Evolutionary conservation across 2,113 vertebrate genomes (phyloP), one percentile per base, ranked within the genome.

Genomic region (Struthidea cinerea): DNA sequence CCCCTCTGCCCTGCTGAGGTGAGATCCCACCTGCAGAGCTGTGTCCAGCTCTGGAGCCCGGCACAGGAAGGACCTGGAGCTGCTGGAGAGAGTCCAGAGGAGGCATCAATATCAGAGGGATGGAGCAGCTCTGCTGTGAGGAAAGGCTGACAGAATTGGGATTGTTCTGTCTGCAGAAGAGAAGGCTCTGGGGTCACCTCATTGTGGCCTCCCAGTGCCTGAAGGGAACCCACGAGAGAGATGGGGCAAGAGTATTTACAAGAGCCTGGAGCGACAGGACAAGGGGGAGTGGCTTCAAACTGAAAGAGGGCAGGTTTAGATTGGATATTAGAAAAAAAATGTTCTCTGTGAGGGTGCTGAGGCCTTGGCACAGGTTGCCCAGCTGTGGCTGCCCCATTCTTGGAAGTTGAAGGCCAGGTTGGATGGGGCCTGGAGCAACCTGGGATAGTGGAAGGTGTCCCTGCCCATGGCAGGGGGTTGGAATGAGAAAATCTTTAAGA

Each of bases 391-490:
- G 41, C 14, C 4, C 2, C 30, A 47, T 55, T 21, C 30, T 18
- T 76, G 63, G 47, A 6, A 76, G 8, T 32, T 7, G 30, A 32
- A 60, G 47, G n/a, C 0, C 30, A 37, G 21, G 17, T 0, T 47
- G 53, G 24, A 22, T 0, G 0, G 24, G 30, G 6, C n/a, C 53
- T 39, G 39, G 46, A 46, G 30, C 3, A 60, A 0, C 7, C 11
- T 55, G 46, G 28, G 26, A 0, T 5, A 6, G 14, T 32, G 33
- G 41, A 41, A 61, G 41, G 8, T 47, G n/a, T 53, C 47, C n/a
- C n/a, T 82, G 61, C 13, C 52, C 46, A 19, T 32, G 49, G 49
- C 49, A 14, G 49, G 7, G 49, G 23, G 4, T 24, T 49, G 20
- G 47, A 32, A 35, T 21, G 0, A 37, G 5, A 20, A 26, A 16